Evolutionary conservation across 2,888 invertebrate genomes (phyloP).

Genomic region (Smittia sp.): DNA sequence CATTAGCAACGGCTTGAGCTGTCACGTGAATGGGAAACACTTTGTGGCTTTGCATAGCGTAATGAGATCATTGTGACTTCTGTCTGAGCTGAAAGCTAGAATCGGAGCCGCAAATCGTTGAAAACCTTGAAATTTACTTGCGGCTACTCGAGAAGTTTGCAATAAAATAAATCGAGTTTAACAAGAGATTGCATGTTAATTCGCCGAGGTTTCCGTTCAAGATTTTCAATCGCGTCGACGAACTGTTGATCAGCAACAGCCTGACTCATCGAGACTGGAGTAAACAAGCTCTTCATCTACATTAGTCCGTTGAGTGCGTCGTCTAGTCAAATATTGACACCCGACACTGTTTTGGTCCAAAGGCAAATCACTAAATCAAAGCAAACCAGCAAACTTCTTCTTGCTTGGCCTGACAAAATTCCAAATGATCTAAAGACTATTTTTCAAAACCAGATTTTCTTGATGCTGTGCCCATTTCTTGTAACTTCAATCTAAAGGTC

Average conservation of each 20-base stretch:
- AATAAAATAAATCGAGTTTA: no score
- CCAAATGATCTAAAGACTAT: no score
- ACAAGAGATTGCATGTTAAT: no score
- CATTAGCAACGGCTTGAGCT: background rate
- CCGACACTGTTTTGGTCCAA: background rate
- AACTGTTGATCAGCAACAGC: no score
- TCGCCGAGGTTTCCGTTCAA: no score
- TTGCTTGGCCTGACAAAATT: background rate
- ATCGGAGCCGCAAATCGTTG: background rate
- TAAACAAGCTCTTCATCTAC: no score
- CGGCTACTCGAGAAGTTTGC: no score
- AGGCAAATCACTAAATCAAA: background rate
- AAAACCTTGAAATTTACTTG: background rate
- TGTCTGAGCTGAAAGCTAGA: no score
- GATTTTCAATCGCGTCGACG: no score
- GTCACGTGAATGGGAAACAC: background rate
- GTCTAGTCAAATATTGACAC: background rate
- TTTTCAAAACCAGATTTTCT: background rate
- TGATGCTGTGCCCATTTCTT: background rate
- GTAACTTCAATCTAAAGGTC: background rate
- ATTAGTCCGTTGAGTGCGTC: no score
- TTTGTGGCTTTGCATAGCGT: background rate
- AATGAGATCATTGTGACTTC: background rate
- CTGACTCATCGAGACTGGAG: no score
- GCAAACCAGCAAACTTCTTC: background rate